A percentile compares a stretch with the other conserved stretches of the same genome.
phyloP scores from a whole-genome alignment of 2,888 invertebrate species.

The Leptura quadrifasciata region DNA sequence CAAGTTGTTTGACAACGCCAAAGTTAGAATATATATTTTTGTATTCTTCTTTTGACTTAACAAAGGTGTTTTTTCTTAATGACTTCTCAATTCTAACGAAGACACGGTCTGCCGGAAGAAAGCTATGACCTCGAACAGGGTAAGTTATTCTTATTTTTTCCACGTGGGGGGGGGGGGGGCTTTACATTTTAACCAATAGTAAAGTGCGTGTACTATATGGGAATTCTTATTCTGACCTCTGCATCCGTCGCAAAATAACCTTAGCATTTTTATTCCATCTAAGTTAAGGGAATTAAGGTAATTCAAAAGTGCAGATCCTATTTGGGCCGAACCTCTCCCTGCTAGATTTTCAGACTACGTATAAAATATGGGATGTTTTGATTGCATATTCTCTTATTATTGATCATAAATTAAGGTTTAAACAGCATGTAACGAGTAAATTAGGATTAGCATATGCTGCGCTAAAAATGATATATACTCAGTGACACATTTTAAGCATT shows the following conservation, averaged over 20 bases:
- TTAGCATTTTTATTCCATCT: neutral
- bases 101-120: neutral
- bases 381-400: constrained; percentile 37
- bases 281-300: constrained; percentile 23
- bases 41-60: neutral
- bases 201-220: constrained; percentile 39
- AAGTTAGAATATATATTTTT: constrained; percentile 13
- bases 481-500: too few relatives aligned
- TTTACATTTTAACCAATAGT: constrained; percentile 38
- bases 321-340: constrained; percentile 18
- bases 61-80: neutral
- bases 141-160: neutral
- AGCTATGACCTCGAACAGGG: neutral
- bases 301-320: constrained; percentile 15
- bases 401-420: too few relatives aligned
- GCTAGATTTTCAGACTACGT: constrained; percentile 17
- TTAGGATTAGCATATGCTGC: too few relatives aligned
- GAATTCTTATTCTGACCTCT: constrained; percentile 52
- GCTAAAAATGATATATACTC: too few relatives aligned
- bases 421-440: too few relatives aligned
- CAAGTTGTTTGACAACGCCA: constrained; percentile 10
- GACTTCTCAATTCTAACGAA: neutral
- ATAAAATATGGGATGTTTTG: constrained; percentile 36
- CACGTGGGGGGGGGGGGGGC: constrained; percentile 9
- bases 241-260: constrained; percentile 50